Evolutionary conservation across 2,888 invertebrate species (phyloP).

Genomic region (Drosophila infuscata): DNA sequence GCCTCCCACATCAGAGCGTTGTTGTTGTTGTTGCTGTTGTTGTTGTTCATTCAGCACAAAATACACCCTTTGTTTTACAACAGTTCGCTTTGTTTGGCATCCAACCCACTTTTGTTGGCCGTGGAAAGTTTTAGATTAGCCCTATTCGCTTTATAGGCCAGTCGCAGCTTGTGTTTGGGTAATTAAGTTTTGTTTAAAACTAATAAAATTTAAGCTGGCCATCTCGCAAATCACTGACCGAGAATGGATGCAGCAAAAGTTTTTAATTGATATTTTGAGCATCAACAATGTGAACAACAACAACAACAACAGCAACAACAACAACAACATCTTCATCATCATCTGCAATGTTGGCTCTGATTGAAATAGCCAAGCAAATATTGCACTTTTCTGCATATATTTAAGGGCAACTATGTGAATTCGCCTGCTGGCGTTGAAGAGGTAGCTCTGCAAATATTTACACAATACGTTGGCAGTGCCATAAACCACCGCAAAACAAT

Average conservation of each 20-base stretch:
- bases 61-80: conserved; percentile 64
- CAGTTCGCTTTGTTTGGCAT: conserved; percentile 27
- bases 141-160: conserved; percentile 67
- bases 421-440: conserved; percentile 7
- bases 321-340: conserved; percentile 3
- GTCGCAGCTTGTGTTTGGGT: conserved; percentile 42
- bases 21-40: too few species aligned
- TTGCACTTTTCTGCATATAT: conserved; percentile 65
- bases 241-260: conserved; percentile 13
- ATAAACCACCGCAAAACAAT: conserved; percentile 75
- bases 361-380: conserved; percentile 69
- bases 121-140: conserved; percentile 59
- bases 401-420: conserved; percentile 46
- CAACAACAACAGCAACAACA: background rate
- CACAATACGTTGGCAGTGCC: conserved; percentile 50
- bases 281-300: background rate
- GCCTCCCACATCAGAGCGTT: conserved; percentile 31
- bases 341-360: conserved; percentile 30
- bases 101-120: background rate
- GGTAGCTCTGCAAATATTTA: conserved; percentile 60
- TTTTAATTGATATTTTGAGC: conserved; percentile 36
- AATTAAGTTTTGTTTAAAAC: conserved; percentile 60
- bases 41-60: conserved; percentile 64
- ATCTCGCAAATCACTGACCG: conserved; percentile 18
- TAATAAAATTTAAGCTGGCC: conserved; percentile 40